Percentiles rank a stretch among this genome's conserved stretches.
Evolutionary conservation across 1,140 invertebrate genomes (phyloP).

Genomic region (Drosophila leontia): DNA sequence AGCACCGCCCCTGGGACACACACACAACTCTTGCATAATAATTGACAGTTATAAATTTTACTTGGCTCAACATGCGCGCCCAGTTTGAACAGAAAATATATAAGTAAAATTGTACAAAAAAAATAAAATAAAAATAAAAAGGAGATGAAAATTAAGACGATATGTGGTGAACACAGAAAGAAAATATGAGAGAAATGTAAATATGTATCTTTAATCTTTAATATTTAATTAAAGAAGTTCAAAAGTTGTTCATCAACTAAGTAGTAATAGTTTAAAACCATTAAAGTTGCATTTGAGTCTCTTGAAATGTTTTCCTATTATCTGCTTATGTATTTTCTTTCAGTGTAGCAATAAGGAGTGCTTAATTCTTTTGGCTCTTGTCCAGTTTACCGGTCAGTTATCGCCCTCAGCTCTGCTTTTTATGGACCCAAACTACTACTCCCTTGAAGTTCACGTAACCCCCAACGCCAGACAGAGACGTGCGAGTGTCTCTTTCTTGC

Average conservation of each 20-base stretch:
- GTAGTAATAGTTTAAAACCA: no score
- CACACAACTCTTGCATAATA: slow-evolving; percentile 84
- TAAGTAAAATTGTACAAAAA: not conserved
- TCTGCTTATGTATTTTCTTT: no score
- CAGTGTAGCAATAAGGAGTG: slow-evolving; percentile 8
- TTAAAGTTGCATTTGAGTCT: no score
- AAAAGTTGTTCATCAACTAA: not conserved
- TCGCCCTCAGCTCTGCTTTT: slow-evolving; percentile 15
- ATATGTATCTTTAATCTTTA: no score
- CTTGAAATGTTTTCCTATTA: no score
- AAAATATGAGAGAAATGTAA: not conserved
- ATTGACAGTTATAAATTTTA: slow-evolving; percentile 84
- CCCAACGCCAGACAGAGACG: slow-evolving; percentile 18
- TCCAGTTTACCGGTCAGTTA: slow-evolving; percentile 30
- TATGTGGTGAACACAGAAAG: not conserved
- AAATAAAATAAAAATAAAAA: not conserved
- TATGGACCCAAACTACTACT: not conserved
- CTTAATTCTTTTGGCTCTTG: slow-evolving; percentile 70
- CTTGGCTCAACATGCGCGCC: slow-evolving; percentile 54
- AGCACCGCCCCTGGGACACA: slow-evolving; percentile 15
- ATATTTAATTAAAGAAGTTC: no score
- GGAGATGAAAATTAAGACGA: slow-evolving; percentile 6
- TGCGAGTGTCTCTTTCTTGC: slow-evolving; percentile 24
- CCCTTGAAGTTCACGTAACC: slow-evolving; percentile 66
- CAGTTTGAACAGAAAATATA: slow-evolving; percentile 20